Evolutionary conservation across 2,797 vertebrate species (phyloP), one percentile per base, ranked within the genome.

Genomic region (Lepus oiostolus): DNA sequence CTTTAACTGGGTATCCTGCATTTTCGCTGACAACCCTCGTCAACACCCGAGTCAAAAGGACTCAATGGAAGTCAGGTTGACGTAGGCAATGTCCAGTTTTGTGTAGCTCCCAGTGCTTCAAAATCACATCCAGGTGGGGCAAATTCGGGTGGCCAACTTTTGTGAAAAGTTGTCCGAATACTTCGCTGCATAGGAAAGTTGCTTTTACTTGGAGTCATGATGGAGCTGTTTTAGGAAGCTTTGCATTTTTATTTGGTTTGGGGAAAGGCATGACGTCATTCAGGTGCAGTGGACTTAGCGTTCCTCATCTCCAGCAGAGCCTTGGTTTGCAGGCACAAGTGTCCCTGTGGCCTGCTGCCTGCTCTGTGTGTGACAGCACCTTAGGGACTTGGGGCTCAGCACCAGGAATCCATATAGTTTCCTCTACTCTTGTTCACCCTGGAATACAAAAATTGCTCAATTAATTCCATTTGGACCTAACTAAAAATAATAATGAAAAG

Each of bases 141-240:
- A 75, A 58, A 91, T 52, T 68, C 58, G 47, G 1, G 58, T 50
- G 32, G 60, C 22, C 74, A 50, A n/a, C 50, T 50, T 74, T 60
- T 75, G 26, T 7, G 1, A 30, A n/a, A 47, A 14, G 24, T 17
- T 47, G 5, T 62, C 60, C 54, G 28, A 68, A 12, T 24, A 10
- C 28, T 70, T 95, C 16, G 21, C 96, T 50, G 77, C 75, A 93
- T 96, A 89, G 82, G 68, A 63, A 93, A 88, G 76, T 94, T 80
- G 72, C 77, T 97, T 88, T 95, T 94, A 93, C 96, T 97, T 91
- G 94, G 94, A 65, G 13, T 4, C 28, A 85, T 50, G 3, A 91
- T 75, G 42, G 26, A 89, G 76, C 75, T 16, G 30, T 71, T 68
- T 95, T 93, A 97, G 95, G 97, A 92, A 62, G 91, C 90, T 82